These are phyloP conservation scores for Lordiphosa mommai DNA, from an alignment of 1,140 invertebrate species.

Conservation along the genomic window DNA sequence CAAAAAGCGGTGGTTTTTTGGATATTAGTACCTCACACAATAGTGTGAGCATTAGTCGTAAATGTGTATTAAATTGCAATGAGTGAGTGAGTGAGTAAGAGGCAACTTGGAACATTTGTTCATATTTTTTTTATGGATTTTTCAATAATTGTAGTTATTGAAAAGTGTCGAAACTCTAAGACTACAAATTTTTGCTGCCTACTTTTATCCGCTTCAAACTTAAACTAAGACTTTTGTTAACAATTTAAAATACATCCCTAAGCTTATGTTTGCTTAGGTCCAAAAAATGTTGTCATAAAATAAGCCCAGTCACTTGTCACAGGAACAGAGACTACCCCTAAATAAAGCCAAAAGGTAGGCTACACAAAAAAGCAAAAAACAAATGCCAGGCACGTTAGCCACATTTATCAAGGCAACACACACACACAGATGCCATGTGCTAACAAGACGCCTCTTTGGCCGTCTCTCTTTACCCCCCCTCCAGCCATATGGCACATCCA, in stretches of 20 bases:
- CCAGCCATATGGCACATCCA: not conserved
- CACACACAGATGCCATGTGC: conserved; percentile 25
- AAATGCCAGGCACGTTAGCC: conserved; percentile 63
- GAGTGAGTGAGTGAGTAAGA: not conserved
- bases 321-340: conserved; percentile 12
- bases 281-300: not conserved
- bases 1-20: conserved; percentile 46
- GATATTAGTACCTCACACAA: too few species aligned
- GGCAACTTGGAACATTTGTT: not conserved
- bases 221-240: not conserved
- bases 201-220: conserved; percentile 4
- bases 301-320: conserved; percentile 37
- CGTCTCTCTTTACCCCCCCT: not conserved
- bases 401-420: conserved; percentile 55
- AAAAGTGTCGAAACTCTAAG: too few species aligned
- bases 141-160: conserved; percentile 9
- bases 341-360: conserved; percentile 37
- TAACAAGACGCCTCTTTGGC: conserved; percentile 29
- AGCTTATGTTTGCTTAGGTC: not conserved
- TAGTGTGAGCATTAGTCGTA: conserved; percentile 33
- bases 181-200: not conserved
- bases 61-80: conserved; percentile 70
- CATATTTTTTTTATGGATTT: conserved; percentile 28
- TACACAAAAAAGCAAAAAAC: conserved; percentile 9
- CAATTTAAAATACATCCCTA: conserved; percentile 6